phyloP scores from a whole-genome alignment of 2,888 invertebrate species.

The Chymomyza amoena region DNA sequence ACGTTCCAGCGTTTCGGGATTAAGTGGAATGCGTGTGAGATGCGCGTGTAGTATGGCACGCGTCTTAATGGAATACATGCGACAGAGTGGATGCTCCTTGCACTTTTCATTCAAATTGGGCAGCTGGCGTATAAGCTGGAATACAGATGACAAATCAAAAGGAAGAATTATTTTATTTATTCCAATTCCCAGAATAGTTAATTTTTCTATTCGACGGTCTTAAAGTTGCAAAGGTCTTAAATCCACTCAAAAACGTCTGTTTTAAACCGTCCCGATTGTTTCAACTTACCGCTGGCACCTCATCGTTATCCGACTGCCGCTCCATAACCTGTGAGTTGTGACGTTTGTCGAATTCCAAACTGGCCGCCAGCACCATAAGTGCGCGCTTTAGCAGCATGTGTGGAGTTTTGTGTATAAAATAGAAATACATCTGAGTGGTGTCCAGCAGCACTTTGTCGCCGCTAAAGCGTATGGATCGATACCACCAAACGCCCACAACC shows the following conservation, averaged over 20 bases:
- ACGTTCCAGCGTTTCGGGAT: conserved; percentile 88
- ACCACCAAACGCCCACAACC: conserved; percentile 98
- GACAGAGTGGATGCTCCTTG: conserved; percentile 95
- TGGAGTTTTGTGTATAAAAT: conserved; percentile 97
- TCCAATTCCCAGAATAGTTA: too few species aligned
- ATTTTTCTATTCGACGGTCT: neutral
- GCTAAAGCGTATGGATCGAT: conserved; percentile 96
- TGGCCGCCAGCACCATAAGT: conserved; percentile 97
- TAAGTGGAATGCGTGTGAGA: conserved; percentile 89
- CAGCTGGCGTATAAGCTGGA: conserved; percentile 91
- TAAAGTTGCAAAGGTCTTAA: too few species aligned
- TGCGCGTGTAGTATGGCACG: conserved; percentile 97
- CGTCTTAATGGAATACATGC: conserved; percentile 94
- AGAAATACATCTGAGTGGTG: conserved; percentile 98
- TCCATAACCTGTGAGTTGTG: conserved; percentile 97
- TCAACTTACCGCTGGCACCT: conserved; percentile 90
- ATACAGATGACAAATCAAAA: too few species aligned
- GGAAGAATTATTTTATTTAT: too few species aligned
- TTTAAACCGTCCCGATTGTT: neutral
- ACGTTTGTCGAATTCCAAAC: conserved; percentile 95
- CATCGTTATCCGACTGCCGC: conserved; percentile 94
- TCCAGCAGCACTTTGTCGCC: conserved; percentile 97
- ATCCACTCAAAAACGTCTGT: too few species aligned
- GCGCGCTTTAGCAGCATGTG: conserved; percentile 96
- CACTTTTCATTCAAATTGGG: conserved; percentile 97